Percentiles rank a stretch among this genome's conserved stretches.
These are phyloP conservation scores for Dipus sagitta DNA, from an alignment of 2,797 vertebrate genomes.

Conservation along the genomic window DNA sequence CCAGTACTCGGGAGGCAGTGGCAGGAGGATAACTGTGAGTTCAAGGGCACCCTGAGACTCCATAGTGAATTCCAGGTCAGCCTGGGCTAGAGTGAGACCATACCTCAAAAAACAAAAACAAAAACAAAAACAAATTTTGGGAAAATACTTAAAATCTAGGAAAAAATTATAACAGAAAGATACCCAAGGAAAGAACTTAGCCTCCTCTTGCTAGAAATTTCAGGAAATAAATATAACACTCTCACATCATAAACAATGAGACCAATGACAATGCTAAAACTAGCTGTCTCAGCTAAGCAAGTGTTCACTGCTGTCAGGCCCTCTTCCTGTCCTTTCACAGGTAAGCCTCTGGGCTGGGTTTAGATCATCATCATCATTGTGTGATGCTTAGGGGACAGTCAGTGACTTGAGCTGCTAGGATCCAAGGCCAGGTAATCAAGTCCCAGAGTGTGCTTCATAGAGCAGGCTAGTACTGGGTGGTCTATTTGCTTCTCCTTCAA, in stretches of 20 bases:
- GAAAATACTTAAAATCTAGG: slow-evolving; percentile 39
- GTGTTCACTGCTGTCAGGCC: neutral
- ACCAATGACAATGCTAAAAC: neutral
- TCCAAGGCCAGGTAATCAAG: neutral
- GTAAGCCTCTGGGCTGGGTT: neutral
- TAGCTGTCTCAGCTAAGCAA: neutral
- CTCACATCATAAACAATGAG: neutral
- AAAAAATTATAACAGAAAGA: slow-evolving; percentile 39
- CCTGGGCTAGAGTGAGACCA: no score
- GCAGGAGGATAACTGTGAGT: no score
- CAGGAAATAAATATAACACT: neutral
- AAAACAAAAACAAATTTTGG: no score
- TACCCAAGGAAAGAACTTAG: neutral
- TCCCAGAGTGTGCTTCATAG: neutral
- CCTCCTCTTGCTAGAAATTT: slow-evolving; percentile 14
- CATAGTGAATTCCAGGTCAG: no score
- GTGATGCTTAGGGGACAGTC: neutral
- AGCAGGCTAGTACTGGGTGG: accelerated
- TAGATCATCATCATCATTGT: neutral
- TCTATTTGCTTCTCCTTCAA: neutral
- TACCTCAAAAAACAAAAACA: no score
- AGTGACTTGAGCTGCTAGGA: neutral
- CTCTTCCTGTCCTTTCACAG: neutral
- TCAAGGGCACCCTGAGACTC: no score
- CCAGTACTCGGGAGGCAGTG: no score